A percentile compares a stretch with the other conserved stretches of the same genome.
Conservation (phyloP, 2,888 invertebrate species). For the Epistrophella euchroma region DNA sequence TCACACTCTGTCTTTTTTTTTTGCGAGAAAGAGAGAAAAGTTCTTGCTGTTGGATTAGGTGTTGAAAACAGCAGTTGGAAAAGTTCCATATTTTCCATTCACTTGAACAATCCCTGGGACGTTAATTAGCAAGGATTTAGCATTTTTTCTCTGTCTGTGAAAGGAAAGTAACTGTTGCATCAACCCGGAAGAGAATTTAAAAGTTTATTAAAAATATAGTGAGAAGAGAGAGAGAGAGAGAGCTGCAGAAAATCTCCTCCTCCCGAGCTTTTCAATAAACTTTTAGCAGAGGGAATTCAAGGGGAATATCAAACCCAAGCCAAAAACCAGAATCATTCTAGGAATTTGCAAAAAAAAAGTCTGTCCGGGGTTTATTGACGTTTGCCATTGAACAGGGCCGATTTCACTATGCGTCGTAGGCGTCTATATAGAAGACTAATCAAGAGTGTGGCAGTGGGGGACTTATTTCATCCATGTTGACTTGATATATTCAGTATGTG, state of each 20-base stretch:
- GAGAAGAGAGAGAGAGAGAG: constrained; percentile 6
- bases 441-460: constrained; percentile 21
- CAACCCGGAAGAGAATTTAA: constrained; percentile 23
- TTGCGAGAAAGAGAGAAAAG: neutral
- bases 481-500: neutral
- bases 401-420: constrained; percentile 12
- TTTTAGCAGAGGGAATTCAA: constrained; percentile 3
- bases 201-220: neutral
- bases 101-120: neutral
- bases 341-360: constrained; percentile 11
- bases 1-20: neutral
- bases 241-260: constrained; percentile 28
- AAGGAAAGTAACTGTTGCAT: constrained; percentile 63
- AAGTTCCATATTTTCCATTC: constrained; percentile 7
- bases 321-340: constrained; percentile 5
- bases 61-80: neutral
- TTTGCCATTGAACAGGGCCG: constrained; percentile 74
- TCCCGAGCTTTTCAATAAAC: constrained; percentile 54
- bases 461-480: constrained; percentile 23
- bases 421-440: constrained; percentile 33
- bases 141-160: constrained; percentile 15
- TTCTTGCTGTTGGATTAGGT: constrained; percentile 2
- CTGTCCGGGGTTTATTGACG: constrained; percentile 71
- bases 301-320: neutral
- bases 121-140: constrained; percentile 47